Evolutionary conservation across 2,113 vertebrate genomes (phyloP).

Genomic region (Geococcyx californianus): DNA sequence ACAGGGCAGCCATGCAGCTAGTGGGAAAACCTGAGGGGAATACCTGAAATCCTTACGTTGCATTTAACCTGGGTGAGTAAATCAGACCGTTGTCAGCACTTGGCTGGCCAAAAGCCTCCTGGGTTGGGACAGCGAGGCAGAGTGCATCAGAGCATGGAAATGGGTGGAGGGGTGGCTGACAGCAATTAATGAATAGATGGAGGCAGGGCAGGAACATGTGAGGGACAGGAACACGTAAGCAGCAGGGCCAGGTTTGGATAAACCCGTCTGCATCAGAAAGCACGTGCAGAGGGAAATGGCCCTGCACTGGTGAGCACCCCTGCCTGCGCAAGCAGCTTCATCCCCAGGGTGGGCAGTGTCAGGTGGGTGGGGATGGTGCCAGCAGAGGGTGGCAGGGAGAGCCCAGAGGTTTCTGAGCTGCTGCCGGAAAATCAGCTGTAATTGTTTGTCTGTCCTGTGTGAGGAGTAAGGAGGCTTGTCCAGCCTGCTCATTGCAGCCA

Average conservation of each 20-base stretch:
- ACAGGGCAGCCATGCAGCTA: accelerated
- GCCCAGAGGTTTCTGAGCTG: background rate
- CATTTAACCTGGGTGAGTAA: background rate
- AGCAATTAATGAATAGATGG: background rate
- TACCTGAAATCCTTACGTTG: background rate
- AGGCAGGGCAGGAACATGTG: background rate
- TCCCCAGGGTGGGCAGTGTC: accelerated
- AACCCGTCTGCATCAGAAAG: background rate
- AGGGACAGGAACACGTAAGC: background rate
- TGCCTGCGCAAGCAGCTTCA: background rate
- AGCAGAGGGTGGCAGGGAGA: background rate
- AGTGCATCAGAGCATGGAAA: background rate
- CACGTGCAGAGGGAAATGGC: background rate
- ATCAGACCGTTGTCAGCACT: background rate
- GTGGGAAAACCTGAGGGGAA: background rate
- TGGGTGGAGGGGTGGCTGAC: accelerated
- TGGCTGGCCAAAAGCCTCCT: background rate
- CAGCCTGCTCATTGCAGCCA: background rate
- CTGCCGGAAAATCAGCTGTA: background rate
- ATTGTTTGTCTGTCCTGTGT: background rate
- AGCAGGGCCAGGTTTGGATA: background rate
- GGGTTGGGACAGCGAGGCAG: background rate
- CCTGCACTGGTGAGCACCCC: background rate
- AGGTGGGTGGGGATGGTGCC: background rate
- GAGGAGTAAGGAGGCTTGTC: accelerated